These are phyloP conservation scores for Anastrepha obliqua DNA, from an alignment of 1,140 invertebrate genomes.

Conservation along the genomic window DNA sequence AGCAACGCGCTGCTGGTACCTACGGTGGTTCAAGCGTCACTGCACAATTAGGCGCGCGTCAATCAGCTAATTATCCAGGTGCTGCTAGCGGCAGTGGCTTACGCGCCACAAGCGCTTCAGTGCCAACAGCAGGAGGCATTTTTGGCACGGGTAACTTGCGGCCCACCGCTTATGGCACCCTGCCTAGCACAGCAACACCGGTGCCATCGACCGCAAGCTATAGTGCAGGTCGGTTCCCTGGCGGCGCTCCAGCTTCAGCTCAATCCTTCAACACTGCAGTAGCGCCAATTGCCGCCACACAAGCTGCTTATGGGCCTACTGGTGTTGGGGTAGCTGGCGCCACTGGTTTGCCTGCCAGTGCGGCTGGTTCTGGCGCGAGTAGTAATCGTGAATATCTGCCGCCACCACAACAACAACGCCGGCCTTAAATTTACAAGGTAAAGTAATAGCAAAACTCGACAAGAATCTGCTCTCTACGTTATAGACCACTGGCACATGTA, in stretches of 20 bases:
- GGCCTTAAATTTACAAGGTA: not conserved
- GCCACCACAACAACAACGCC: not conserved
- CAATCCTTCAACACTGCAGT: constrained; percentile 9
- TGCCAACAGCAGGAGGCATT: constrained; percentile 41
- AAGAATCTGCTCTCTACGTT: not conserved
- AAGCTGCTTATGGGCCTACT: not conserved
- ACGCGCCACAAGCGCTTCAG: constrained; percentile 24
- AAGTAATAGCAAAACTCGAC: not conserved
- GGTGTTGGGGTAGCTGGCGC: not conserved
- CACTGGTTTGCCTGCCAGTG: not conserved
- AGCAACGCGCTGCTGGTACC: not conserved
- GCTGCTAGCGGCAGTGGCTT: not conserved
- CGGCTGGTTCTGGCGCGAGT: not conserved
- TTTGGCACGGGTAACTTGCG: constrained; percentile 1
- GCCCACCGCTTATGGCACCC: constrained; percentile 41
- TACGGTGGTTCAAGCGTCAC: not conserved
- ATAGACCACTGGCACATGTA: constrained; percentile 22
- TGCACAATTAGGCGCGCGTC: constrained; percentile 48
- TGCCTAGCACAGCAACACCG: constrained; percentile 46
- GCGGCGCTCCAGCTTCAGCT: not conserved
- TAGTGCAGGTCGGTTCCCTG: constrained; percentile 31
- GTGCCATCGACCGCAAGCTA: not conserved
- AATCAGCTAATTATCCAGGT: constrained; percentile 15
- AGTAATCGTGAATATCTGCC: constrained; percentile 53
- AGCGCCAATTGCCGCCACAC: not conserved